phyloP scores from a whole-genome alignment of 2,113 vertebrate species.

The Ciconia stormi region DNA sequence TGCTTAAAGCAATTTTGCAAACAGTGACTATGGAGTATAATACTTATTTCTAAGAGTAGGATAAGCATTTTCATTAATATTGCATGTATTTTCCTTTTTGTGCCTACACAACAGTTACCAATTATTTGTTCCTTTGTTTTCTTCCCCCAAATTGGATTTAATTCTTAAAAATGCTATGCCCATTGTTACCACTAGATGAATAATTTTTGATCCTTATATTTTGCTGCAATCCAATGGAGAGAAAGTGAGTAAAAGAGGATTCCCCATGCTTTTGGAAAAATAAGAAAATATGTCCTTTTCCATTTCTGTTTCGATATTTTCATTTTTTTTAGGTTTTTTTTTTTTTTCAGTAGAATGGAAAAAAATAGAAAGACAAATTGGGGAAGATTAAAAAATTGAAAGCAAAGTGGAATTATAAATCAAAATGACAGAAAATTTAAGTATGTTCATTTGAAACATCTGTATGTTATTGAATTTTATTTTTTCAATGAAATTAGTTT shows the following conservation, averaged over 20 bases:
- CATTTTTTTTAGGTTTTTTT: neutral
- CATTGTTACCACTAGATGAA: neutral
- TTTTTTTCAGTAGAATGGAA: neutral
- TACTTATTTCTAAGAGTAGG: neutral
- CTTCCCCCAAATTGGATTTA: neutral
- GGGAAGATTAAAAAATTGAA: neutral
- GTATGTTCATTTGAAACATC: neutral
- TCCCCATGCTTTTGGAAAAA: neutral
- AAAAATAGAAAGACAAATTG: neutral
- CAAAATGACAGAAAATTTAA: neutral
- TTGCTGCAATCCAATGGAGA: neutral
- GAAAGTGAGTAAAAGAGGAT: neutral
- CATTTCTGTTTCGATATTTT: neutral
- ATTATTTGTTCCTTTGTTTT: neutral
- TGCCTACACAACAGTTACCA: neutral
- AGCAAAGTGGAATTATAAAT: neutral
- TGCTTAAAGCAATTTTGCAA: neutral
- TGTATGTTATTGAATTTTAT: neutral
- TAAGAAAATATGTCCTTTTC: neutral
- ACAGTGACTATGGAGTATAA: neutral
- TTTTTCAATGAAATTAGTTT: neutral
- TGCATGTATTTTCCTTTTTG: neutral
- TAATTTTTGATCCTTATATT: neutral
- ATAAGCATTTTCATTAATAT: neutral
- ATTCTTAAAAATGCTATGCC: neutral